Evolutionary conservation across 2,797 vertebrate genomes (phyloP), one percentile per base, ranked within the genome.

Genomic region (Oreortyx pictus): DNA sequence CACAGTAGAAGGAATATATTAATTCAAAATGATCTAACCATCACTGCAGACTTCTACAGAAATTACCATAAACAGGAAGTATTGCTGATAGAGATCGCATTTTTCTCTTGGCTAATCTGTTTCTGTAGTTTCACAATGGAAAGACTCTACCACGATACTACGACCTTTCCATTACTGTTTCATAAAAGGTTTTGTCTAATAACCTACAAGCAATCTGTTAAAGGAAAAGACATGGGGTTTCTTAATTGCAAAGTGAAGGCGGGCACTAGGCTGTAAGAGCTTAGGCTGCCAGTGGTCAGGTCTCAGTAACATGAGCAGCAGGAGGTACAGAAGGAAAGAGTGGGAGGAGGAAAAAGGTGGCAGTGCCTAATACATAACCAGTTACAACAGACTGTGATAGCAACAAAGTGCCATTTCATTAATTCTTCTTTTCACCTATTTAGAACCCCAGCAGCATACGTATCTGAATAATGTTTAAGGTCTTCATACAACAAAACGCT

Each of bases 1-100:
- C 4, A 75, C 59, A 56, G n/a, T n/a, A 68, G 39, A 73, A 79
- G 24, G 19, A 90, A 56, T 39, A 81, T 80, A 85, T 80, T 66
- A 83, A 77, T 27, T 37, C 49, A 39, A 89, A 77, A 72, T 37
- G 33, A 89, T 15, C 15, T 77, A 74, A 81, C 23, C n/a, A 49
- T 39, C 76, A 73, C 41, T 44, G 44, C 33, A 78, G 23, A 57
- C 24, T 88, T 72, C 46, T 67, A 41, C 60, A 73, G 14, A 75
- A 80, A 78, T 8, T 52, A 59, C 50, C 65, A 33, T 29, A 92
- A 50, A 91, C 35, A 78, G 82, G 1, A 3, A 86, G 15, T 24
- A 73, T 29, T 10, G 12, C 54, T 61, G 73, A 60, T 29, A 70
- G 46, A 74, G 23, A 20, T 20, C 14, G 20, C 25, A 12, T 77